These are phyloP conservation scores for Pholis gunnellus DNA, from an alignment of 2,113 vertebrate genomes.

Conservation along the genomic window DNA sequence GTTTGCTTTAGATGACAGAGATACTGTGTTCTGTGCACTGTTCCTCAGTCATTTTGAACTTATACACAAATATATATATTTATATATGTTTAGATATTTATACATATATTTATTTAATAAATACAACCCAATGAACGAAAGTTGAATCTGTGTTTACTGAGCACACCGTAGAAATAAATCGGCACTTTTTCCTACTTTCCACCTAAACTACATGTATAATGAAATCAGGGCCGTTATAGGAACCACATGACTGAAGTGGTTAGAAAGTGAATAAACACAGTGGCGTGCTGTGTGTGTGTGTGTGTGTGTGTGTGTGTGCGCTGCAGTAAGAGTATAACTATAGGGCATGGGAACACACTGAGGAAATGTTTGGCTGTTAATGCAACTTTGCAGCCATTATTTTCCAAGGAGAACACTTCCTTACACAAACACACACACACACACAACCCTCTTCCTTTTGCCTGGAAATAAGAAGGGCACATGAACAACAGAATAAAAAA, in stretches of 20 bases:
- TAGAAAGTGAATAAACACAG: slow-evolving; percentile 60
- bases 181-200: slow-evolving; percentile 38
- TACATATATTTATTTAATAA: background rate
- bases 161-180: slow-evolving; percentile 22
- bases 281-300: slow-evolving; percentile 48
- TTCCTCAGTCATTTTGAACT: too few relatives aligned
- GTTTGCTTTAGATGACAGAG: background rate
- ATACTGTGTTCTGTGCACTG: too few relatives aligned
- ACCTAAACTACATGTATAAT: slow-evolving; percentile 42
- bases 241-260: slow-evolving; percentile 62
- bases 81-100: too few relatives aligned
- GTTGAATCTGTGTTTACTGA: slow-evolving; percentile 2
- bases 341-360: slow-evolving; percentile 60
- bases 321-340: slow-evolving; percentile 59
- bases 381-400: slow-evolving; percentile 63
- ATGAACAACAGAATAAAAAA: slow-evolving; percentile 24
- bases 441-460: slow-evolving; percentile 49
- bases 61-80: too few relatives aligned
- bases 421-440: slow-evolving; percentile 35
- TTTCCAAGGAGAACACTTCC: slow-evolving; percentile 67
- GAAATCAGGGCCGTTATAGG: slow-evolving; percentile 46
- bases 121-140: background rate
- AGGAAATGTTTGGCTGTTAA: slow-evolving; percentile 70
- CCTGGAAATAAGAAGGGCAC: slow-evolving; percentile 57
- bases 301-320: slow-evolving; percentile 22